Percentiles rank a stretch among this genome's conserved stretches.
Conservation (phyloP, 1,140 invertebrate genomes). For the Ceratoteleas bidentatus region DNA sequence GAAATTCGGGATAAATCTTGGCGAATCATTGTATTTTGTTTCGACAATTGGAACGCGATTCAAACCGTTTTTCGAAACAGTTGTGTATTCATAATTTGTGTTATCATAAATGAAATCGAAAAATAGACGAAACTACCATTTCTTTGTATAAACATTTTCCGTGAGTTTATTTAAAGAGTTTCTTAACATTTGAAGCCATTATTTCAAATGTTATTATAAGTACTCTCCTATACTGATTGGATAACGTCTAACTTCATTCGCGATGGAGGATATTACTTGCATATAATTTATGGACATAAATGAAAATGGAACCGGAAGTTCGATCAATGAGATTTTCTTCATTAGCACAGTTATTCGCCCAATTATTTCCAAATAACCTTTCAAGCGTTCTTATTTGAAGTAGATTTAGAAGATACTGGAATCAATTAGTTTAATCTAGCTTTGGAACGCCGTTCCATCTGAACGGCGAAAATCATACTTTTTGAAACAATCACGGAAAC, state of each 20-base stretch:
- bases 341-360: conserved; percentile 19
- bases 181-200: conserved; percentile 32
- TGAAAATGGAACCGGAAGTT: conserved; percentile 34
- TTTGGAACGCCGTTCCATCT: no score
- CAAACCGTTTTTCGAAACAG: no score
- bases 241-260: conserved; percentile 36
- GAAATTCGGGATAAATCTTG: no score
- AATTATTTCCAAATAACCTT: conserved; percentile 25
- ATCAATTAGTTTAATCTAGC: not conserved
- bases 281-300: conserved; percentile 26
- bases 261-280: conserved; percentile 31
- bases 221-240: conserved; percentile 34
- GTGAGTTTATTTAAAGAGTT: no score
- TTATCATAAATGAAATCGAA: no score
- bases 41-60: no score
- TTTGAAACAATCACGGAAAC: no score
- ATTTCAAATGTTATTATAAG: conserved; percentile 4
- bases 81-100: no score
- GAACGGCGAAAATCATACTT: no score
- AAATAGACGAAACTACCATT: no score
- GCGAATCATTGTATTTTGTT: no score
- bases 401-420: not conserved
- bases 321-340: conserved; percentile 27
- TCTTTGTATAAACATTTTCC: no score
- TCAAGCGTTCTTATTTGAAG: conserved; percentile 10